phyloP scores from a whole-genome alignment of 2,888 invertebrate genomes.

The Nematopogon swammerdamellus region DNA sequence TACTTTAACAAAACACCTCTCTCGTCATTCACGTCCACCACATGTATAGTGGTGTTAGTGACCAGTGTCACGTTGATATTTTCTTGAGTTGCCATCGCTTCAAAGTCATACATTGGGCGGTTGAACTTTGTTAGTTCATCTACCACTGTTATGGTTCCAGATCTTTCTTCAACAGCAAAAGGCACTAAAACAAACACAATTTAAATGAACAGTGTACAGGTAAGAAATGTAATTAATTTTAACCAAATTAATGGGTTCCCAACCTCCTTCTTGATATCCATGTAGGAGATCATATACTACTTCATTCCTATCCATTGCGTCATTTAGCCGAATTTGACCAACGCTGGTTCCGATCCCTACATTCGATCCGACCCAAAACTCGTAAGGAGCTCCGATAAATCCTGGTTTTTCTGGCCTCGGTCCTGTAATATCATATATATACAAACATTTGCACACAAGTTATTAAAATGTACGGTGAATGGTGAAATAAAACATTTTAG shows the following conservation, averaged over 20 bases:
- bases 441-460: too few relatives aligned
- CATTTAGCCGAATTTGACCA: constrained; percentile 77
- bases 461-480: too few relatives aligned
- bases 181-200: constrained; percentile 64
- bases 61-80: constrained; percentile 62
- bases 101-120: constrained; percentile 71
- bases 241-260: too few relatives aligned
- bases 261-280: constrained; percentile 80
- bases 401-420: constrained; percentile 61
- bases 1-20: constrained; percentile 63
- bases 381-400: constrained; percentile 82
- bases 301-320: constrained; percentile 64
- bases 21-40: constrained; percentile 74
- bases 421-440: constrained; percentile 28
- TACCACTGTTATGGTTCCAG: constrained; percentile 84
- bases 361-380: constrained; percentile 88
- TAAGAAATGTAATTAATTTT: too few relatives aligned
- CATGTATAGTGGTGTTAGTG: constrained; percentile 81
- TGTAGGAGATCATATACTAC: constrained; percentile 78
- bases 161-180: constrained; percentile 84
- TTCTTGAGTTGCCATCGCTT: constrained; percentile 72
- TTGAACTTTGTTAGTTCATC: constrained; percentile 68
- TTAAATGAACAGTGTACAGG: constrained; percentile 1
- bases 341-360: constrained; percentile 82
- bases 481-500: too few relatives aligned